Conservation (phyloP, 2,113 vertebrate species). For the Asarcornis scutulata region DNA sequence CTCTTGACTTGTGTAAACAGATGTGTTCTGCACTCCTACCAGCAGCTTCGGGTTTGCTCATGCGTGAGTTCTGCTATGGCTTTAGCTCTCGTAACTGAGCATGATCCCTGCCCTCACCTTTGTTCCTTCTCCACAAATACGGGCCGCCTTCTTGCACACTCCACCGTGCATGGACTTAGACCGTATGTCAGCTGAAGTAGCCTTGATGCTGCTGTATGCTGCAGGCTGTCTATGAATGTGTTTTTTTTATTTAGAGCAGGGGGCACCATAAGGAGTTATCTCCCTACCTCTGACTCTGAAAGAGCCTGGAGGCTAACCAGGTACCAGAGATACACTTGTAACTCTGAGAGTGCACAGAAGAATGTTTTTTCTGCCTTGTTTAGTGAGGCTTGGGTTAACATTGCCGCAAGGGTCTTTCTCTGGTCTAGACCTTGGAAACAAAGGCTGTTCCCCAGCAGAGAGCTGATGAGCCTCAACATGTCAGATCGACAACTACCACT, state of each 20-base stretch:
- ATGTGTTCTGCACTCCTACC: background rate
- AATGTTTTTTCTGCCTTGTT: background rate
- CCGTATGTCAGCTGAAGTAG: background rate
- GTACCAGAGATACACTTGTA: background rate
- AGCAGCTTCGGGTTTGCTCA: background rate
- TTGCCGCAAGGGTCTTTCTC: conserved; percentile 1
- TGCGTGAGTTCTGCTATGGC: background rate
- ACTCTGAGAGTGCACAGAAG: background rate
- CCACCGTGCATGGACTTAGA: background rate
- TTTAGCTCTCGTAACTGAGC: background rate
- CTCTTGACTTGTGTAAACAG: background rate
- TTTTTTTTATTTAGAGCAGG: background rate
- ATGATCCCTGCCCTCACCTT: background rate
- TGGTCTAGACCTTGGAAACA: conserved; percentile 19
- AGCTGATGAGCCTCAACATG: conserved; percentile 24
- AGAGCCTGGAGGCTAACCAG: background rate
- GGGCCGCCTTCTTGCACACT: background rate
- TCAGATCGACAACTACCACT: background rate
- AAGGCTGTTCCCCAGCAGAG: background rate
- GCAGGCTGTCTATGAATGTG: background rate
- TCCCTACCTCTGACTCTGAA: background rate
- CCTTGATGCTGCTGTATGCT: background rate
- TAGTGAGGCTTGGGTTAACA: background rate
- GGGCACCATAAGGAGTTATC: background rate
- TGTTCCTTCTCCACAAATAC: background rate